Evolutionary conservation across 1,140 invertebrate species (phyloP), one percentile per base, ranked within the genome.

Genomic region (Amyelois transitella): DNA sequence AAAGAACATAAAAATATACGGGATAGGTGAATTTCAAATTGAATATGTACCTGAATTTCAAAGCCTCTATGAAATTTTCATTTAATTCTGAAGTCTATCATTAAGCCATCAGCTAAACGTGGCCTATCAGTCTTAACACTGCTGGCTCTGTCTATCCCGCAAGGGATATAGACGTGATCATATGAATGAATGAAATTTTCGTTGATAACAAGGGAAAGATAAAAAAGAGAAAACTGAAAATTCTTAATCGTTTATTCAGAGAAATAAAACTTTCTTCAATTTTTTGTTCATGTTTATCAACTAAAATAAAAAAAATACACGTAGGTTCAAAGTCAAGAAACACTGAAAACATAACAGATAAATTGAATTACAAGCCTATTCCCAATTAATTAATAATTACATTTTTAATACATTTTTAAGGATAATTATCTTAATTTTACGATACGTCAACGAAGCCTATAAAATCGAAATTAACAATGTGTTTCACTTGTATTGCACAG

Each of bases 201-300:
- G 22, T 24, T 24, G 8, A 24, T 5, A 24, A 24, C 8, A 24
- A 24, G 12, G 32, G 32, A 38, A 38, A 8, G 17, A n/a, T 38
- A 38, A 38, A 38, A 54, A 28, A 32, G 8, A 20, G 32, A 38
- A 3, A 38, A 22, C 54, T 70, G 58, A 79, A 84, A 86, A 79
- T 80, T 85, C 77, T 84, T 86, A 82, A 73, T 70, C 53, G 61
- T 75, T 86, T 84, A 86, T 77, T 83, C 74, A 72, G 78, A 83
- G 70, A 83, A 83, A 86, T 75, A 73, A 76, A 74, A 69, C 38
- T 58, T 69, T 73, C 45, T 70, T 74, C 71, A 28, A 53, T 74
- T 72, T 74, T 77, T 77, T 71, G 55, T 64, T 78, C 62, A 61
- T 47, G 28, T 22, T 25, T 49, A 55, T 65, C 60, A 65, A 70